Base-by-base conservation (phyloP, 2,888 invertebrate genomes). In the Matsumyia berberina region DNA sequence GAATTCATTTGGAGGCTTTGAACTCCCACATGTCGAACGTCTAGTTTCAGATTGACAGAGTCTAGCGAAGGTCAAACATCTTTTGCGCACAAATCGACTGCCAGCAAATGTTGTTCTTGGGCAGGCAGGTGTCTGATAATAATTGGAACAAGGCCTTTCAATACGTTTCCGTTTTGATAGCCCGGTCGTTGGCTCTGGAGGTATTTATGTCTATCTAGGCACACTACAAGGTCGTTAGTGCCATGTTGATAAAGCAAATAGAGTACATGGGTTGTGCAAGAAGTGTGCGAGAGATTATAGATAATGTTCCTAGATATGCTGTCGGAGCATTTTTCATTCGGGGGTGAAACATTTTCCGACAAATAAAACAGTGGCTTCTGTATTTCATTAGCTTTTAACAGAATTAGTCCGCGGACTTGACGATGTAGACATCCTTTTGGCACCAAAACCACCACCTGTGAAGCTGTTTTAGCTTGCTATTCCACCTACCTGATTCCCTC, bases 131-230 rank as follows among this genome's bases (percentile, higher is more conserved):
- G 46, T 4, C 17, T 19, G 46, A 46, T 46, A 44, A 44, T 2
- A 24, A 24, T 24, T 46, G 8, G 46, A 46, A 19, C 46, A 46
- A 46, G 46, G 46, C 46, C 19, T 46, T 19, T 46, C 19, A 19
- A 1, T 46, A 19, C 12, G 12, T 11, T 46, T 46, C 46, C 46
- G 46, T 46, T 24, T 24, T 24, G 46, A 19, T 46, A 46, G 46
- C 9, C 19, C 8, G 46, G 46, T 46, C 46, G 46, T 46, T 46
- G 46, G 19, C 46, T 46, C 15, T 11, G 19, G 19, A 46, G 17
- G 4, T 15, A 46, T 46, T 46, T 46, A 46, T 12, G 39, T 46
- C 19, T 46, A 46, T 46, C 46, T 17, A 46, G 46, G 19, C 46
- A 4, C 17, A 4, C 17, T 11, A 46, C 19, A 46, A 46, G 46